Evolutionary conservation across 92 coral and sea anemone genomes (phyloP).

Genomic region (Heteractis magnifica): DNA sequence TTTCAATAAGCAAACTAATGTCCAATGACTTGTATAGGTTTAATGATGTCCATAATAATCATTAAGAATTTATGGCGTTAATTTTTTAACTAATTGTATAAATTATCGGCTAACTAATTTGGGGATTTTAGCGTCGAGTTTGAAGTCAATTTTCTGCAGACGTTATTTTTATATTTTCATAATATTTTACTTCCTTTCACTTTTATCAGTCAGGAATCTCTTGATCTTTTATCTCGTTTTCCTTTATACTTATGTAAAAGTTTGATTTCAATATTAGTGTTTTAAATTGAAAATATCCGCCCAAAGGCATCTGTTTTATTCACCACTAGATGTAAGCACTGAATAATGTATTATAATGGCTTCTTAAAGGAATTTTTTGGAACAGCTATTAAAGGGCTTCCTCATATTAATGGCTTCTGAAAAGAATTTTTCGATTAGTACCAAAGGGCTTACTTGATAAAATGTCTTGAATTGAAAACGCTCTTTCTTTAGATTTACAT

Average conservation of each 20-base stretch:
- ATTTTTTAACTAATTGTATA: background rate
- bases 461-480: background rate
- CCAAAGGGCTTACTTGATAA: constrained; percentile 3
- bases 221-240: background rate
- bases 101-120: background rate
- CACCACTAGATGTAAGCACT: background rate
- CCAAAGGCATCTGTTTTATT: constrained; percentile 23
- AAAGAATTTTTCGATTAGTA: background rate
- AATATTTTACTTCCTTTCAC: background rate
- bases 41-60: background rate
- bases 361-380: background rate
- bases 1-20: background rate
- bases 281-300: constrained; percentile 21
- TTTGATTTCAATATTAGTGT: constrained; percentile 16
- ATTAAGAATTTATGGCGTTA: background rate
- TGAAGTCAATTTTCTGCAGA: background rate
- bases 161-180: background rate
- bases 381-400: constrained; percentile 8
- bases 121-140: background rate
- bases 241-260: constrained; percentile 5
- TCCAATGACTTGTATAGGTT: background rate
- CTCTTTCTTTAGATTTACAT: background rate
- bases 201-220: constrained; percentile 13
- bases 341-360: background rate
- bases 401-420: constrained; percentile 14